Base-by-base conservation (phyloP, 2,113 vertebrate species). In the Budorcas taxicolor region DNA sequence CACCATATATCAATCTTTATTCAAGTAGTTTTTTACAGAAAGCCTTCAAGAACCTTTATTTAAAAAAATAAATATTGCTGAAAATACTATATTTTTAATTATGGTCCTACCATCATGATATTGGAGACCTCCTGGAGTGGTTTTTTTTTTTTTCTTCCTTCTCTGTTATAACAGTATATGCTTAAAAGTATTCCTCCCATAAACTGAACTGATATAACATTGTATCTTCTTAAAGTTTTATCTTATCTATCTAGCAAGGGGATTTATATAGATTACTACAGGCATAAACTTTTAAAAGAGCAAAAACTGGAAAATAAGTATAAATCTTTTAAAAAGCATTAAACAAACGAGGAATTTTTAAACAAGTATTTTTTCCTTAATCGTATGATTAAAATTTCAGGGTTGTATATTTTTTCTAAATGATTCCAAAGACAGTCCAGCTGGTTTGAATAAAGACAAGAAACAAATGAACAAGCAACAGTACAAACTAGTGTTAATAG, bases 271-370 rank as follows among this genome's bases (percentile, higher is more conserved):
- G 55, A 92, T 95, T 91, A 58, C 47, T 45, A 76, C 93, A 96
- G 97, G 23, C 25, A 89, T 76, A 33, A 31, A 45, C 25, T 97
- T 96, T 96, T 27, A 74, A 90, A 97, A 93, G 81, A 13, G 21
- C 33, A n/a, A 84, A 50, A 50, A 87, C 40, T 82, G 27, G 47
- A 85, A 94, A 93, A 87, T 93, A 90, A 62, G 19, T 81, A 60
- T 87, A 90, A 71, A n/a, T 27, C 52, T 91, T 83, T 36, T 29
- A 87, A 47, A 40, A 64, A 97, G 15, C 19, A 23, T 97, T 96
- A 31, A 81, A 93, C 8, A 89, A 93, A 17, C 0, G 95, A 95
- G 76, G 97, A n/a, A 96, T 86, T 98, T 94, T 87, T 81, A 97
- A 87, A 97, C 33, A 97, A 97, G 86, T 33, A 67, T 86, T 96